Base-by-base conservation (phyloP, 37 sponge, comb jelly and placozoan species). In the Ephydatia muelleri region DNA sequence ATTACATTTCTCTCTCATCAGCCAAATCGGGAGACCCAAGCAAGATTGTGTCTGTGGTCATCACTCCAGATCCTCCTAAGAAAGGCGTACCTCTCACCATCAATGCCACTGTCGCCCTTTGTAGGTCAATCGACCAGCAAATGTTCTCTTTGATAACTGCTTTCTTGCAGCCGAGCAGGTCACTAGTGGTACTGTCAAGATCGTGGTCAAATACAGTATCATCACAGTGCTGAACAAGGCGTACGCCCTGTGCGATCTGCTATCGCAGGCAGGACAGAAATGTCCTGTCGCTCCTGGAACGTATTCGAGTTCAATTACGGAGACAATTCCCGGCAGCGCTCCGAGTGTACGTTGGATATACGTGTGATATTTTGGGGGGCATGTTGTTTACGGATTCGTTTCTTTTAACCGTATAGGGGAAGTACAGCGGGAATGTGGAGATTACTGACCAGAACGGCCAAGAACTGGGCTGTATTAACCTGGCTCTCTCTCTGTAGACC, bases 41-140 rank as follows among this genome's bases (percentile, higher is more conserved):
- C 31, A 66, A 84, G 71, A 88, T 92, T 14, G 21, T 31, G 16
- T 65, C 30, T 0, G 68, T 89, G 3, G 65, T 21, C 34, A 82
- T 93, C 70, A 93, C 84, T 28, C 93, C 93, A 28, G 85, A 82
- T 65, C 87, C 87, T 49, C 87, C 87, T 38, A 23, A 82, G 70
- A 86, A 83, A 48, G 93, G 90, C 8, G 67, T 83, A 37, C 30
- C 38, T 29, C 32, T 93, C 8, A 78, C 78, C 30, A 82, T 89
- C 22, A 31, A 75, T 38, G 80, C 67, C 0, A 38, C 68, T 25
- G 32, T 84, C 14, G 27, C 25, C 8, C 35, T 91, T 27, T 35
- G 91, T 91, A 49, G 83, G 82, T 82, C 38, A 43, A n/a, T n/a
- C n/a, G n/a, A n/a, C n/a, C n/a, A n/a, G n/a, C n/a, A n/a, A n/a